These are phyloP conservation scores for Candoia aspera DNA, from an alignment of 2,113 vertebrate species.

Conservation along the genomic window DNA sequence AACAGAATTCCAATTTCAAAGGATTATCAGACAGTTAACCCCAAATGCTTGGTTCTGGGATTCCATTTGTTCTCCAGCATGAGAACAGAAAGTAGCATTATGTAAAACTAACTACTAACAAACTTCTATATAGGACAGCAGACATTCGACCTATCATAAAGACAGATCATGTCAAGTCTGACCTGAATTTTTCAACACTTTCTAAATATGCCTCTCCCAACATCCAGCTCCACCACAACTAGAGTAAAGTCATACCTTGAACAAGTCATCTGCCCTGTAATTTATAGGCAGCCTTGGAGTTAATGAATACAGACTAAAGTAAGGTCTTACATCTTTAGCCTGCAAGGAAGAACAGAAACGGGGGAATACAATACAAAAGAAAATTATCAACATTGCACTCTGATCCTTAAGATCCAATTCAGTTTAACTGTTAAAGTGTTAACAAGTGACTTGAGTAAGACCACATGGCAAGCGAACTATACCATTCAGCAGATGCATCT, in stretches of 20 bases:
- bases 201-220: neutral
- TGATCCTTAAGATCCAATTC: conserved; percentile 26
- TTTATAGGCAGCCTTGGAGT: neutral
- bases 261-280: neutral
- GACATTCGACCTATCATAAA: neutral
- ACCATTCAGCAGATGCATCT: neutral
- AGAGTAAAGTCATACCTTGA: neutral
- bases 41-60: neutral
- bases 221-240: neutral
- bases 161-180: rapidly evolving
- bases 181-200: neutral
- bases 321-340: neutral
- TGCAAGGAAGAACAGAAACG: conserved; percentile 5
- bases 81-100: neutral
- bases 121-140: conserved; percentile 20
- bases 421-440: conserved; percentile 13
- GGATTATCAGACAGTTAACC: too few relatives aligned
- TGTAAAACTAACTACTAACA: neutral
- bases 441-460: conserved; percentile 11
- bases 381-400: neutral
- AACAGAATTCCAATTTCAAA: neutral
- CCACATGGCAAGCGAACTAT: rapidly evolving
- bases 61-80: too few relatives aligned
- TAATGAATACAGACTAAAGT: conserved; percentile 26
- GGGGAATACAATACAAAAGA: neutral